Evolutionary conservation across 2,797 vertebrate genomes (phyloP).

Genomic region (Oryzias dopingdopingensis): DNA sequence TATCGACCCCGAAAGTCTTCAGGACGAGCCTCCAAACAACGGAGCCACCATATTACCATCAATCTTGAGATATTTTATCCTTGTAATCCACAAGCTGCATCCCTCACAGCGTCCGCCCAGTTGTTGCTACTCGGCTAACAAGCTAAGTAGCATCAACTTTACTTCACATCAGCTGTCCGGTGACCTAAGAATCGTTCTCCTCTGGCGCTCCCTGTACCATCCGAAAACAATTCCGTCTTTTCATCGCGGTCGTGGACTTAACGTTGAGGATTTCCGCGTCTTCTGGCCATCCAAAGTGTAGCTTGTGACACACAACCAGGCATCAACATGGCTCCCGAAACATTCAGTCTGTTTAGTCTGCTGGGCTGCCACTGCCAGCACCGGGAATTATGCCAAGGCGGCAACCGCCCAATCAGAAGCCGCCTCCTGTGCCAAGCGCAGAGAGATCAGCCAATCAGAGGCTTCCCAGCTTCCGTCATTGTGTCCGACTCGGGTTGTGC

Average conservation of each 20-base stretch:
- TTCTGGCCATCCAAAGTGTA: conserved; percentile 55
- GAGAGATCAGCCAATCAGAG: conserved; percentile 59
- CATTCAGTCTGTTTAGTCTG: conserved; percentile 49
- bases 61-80: conserved; percentile 18
- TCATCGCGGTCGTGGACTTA: conserved; percentile 62
- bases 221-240: conserved; percentile 47
- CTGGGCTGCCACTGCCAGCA: conserved; percentile 48
- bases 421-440: conserved; percentile 37
- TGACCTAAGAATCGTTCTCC: conserved; percentile 42
- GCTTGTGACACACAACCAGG: conserved; percentile 51
- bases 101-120: conserved; percentile 66
- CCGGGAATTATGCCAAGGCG: conserved; percentile 51
- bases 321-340: conserved; percentile 77
- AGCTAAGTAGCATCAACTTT: conserved; percentile 71
- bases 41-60: neutral
- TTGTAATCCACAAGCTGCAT: conserved; percentile 59
- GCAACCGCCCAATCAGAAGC: conserved; percentile 63
- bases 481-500: conserved; percentile 41
- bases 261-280: conserved; percentile 52
- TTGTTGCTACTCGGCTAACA: conserved; percentile 65
- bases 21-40: too few relatives aligned
- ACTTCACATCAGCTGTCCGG: conserved; percentile 48
- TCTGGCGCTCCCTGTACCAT: conserved; percentile 33
- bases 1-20: conserved; percentile 7
- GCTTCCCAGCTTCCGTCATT: conserved; percentile 58